These are phyloP conservation scores for Coenonympha arcania DNA, from an alignment of 2,888 invertebrate species.

Conservation along the genomic window DNA sequence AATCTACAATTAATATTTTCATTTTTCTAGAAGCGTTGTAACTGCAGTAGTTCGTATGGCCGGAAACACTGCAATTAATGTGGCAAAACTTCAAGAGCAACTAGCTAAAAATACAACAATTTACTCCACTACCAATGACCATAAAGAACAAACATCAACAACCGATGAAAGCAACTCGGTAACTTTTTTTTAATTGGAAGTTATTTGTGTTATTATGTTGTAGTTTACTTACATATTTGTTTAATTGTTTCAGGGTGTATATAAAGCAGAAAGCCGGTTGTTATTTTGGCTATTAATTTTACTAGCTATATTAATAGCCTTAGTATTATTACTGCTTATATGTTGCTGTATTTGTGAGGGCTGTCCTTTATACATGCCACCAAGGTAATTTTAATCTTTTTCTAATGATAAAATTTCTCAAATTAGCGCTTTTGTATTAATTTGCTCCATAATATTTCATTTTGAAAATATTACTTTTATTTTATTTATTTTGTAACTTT, in stretches of 20 bases:
- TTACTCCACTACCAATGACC: constrained; percentile 51
- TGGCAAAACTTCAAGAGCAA: constrained; percentile 80
- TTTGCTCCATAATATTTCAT: constrained; percentile 2
- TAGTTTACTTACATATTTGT: constrained; percentile 13
- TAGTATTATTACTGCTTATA: constrained; percentile 80
- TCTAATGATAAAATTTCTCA: neutral
- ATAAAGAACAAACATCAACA: constrained; percentile 35
- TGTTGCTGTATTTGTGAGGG: constrained; percentile 89
- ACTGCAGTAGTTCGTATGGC: constrained; percentile 80
- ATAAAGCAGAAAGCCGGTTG: constrained; percentile 81
- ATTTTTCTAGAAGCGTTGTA: constrained; percentile 77
- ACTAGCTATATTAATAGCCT: constrained; percentile 81
- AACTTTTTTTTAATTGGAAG: constrained; percentile 22
- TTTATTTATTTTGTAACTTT: neutral
- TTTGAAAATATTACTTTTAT: too few species aligned
- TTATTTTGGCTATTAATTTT: constrained; percentile 86
- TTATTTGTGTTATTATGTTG: neutral
- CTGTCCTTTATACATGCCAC: constrained; percentile 86
- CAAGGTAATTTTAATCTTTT: constrained; percentile 68
- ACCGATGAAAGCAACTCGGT: constrained; percentile 48
- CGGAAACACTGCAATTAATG: constrained; percentile 79
- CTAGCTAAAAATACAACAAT: constrained; percentile 65
- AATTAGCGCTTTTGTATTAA: neutral
- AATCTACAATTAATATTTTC: neutral
- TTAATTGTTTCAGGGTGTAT: constrained; percentile 75